A percentile compares a stretch with the other conserved stretches of the same genome.
These are phyloP conservation scores for Orthonyx spaldingii DNA, from an alignment of 2,113 vertebrate species.

Conservation along the genomic window DNA sequence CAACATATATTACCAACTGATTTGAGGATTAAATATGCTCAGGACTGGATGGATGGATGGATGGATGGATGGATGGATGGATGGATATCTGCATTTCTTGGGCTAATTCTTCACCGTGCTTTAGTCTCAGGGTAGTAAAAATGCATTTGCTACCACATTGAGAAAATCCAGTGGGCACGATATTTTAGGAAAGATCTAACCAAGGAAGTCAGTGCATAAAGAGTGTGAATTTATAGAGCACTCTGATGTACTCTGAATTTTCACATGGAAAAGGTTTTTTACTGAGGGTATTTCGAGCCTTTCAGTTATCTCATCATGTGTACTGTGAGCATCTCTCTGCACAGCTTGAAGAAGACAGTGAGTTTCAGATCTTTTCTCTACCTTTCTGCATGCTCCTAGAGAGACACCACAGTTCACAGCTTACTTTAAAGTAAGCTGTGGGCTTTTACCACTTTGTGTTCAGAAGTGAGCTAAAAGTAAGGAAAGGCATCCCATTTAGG, in stretches of 20 bases:
- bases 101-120: not conserved
- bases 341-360: not conserved
- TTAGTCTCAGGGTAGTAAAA: not conserved
- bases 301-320: not conserved
- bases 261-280: not conserved
- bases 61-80: not conserved
- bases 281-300: not conserved
- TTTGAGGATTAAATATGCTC: not conserved
- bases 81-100: not conserved
- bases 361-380: not conserved
- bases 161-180: not conserved
- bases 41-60: not conserved
- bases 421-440: not conserved
- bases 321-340: not conserved
- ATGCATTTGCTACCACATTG: accelerated
- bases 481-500: not conserved
- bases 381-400: not conserved
- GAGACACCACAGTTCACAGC: not conserved
- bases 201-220: not conserved
- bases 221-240: not conserved
- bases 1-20: not conserved
- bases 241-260: not conserved
- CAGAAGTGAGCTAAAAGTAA: not conserved
- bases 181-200: not conserved
- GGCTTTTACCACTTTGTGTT: not conserved